Percentiles rank a stretch among this genome's conserved stretches.
These are phyloP conservation scores for Riparia riparia DNA, from an alignment of 2,113 vertebrate species.

Conservation along the genomic window DNA sequence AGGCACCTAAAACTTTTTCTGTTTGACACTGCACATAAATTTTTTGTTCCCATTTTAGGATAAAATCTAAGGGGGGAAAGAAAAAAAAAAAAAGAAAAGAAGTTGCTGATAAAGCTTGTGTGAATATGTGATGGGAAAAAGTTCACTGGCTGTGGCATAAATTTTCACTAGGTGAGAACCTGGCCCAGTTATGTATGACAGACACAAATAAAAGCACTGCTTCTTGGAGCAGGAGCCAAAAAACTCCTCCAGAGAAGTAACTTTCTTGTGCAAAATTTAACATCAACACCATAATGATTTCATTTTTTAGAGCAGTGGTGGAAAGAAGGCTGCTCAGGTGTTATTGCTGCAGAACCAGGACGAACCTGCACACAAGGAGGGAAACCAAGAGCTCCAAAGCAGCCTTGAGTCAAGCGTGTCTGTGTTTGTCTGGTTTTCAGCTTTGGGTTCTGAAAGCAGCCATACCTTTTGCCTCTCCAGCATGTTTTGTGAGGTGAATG, in stretches of 20 bases:
- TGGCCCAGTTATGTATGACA: rapidly evolving
- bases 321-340: not conserved
- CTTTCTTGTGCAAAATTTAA: not conserved
- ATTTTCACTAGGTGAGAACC: not conserved
- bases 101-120: not conserved
- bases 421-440: not conserved
- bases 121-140: not conserved
- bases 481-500: not conserved
- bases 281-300: not conserved
- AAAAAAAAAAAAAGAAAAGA: not conserved
- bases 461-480: not conserved
- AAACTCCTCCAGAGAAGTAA: not conserved
- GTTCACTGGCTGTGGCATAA: not conserved
- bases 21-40: not conserved
- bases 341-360: not conserved
- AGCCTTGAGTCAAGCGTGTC: not conserved
- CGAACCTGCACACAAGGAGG: not conserved
- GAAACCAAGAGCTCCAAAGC: not conserved
- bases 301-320: not conserved
- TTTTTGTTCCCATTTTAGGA: not conserved
- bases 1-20: conserved; percentile 26
- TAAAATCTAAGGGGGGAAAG: not conserved
- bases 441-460: not conserved
- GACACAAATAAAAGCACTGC: not conserved
- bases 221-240: not conserved